Conservation (phyloP, 2,888 invertebrate genomes). For the Epistrophe grossulariae region DNA sequence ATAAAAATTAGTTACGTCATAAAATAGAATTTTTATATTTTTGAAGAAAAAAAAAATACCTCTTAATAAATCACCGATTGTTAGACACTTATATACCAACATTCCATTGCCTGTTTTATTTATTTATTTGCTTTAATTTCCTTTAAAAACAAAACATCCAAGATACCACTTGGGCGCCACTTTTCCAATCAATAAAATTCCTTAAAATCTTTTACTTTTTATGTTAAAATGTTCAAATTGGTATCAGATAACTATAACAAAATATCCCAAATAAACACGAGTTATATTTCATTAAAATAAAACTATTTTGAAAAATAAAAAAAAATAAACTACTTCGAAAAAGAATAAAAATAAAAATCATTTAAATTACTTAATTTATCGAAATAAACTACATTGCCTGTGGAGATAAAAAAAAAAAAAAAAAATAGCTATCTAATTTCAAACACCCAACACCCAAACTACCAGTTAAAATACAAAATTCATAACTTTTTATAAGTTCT, state of each 20-base stretch:
- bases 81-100: too few relatives aligned
- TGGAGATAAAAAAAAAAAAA: too few relatives aligned
- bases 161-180: background rate
- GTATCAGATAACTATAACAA: background rate
- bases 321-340: too few relatives aligned
- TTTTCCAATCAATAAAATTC: background rate
- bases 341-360: too few relatives aligned
- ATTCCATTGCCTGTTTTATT: background rate
- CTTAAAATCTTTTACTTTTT: background rate
- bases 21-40: too few relatives aligned
- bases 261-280: background rate
- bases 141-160: background rate
- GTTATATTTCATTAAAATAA: background rate
- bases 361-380: constrained; percentile 2
- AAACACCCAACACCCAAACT: background rate
- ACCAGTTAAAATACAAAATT: background rate
- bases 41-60: too few relatives aligned
- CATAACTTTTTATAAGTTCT: background rate
- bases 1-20: too few relatives aligned
- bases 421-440: constrained; percentile 13
- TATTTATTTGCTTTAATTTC: background rate
- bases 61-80: too few relatives aligned
- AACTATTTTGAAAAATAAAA: background rate
- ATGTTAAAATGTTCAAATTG: background rate
- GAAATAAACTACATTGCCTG: background rate